A percentile compares a stretch with the other conserved stretches of the same genome.
Evolutionary conservation across 1,140 invertebrate species (phyloP).

Genomic region (Plectrocnemia conspersa): DNA sequence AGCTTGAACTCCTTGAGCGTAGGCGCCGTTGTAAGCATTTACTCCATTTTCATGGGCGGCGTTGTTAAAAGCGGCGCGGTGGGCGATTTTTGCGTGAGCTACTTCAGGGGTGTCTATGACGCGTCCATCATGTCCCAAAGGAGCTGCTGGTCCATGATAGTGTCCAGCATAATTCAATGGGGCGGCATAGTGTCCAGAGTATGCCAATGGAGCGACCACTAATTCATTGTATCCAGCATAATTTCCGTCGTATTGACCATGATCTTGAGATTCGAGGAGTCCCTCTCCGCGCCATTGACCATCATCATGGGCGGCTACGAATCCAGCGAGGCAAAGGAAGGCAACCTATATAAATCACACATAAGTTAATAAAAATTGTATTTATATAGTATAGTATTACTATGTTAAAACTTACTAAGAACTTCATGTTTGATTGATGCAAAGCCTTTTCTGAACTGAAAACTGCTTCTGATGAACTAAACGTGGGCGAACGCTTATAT

Average conservation of each 20-base stretch:
- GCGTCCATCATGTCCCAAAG: conserved; percentile 14
- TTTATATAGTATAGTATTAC: too few species aligned
- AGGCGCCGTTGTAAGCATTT: not conserved
- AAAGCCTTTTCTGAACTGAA: conserved; percentile 22
- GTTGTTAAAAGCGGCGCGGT: conserved; percentile 38
- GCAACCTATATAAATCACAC: not conserved
- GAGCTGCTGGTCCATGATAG: not conserved
- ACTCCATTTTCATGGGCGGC: conserved; percentile 46
- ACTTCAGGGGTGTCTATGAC: conserved; percentile 16
- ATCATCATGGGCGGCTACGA: conserved; percentile 12
- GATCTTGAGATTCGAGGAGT: conserved; percentile 8
- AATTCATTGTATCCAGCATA: too few species aligned
- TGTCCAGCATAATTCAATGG: not conserved
- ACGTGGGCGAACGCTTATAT: too few species aligned
- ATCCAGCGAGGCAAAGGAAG: conserved; percentile 11
- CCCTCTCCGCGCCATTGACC: conserved; percentile 5
- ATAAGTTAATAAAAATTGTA: not conserved
- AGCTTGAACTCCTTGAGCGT: not conserved
- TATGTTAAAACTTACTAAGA: conserved; percentile 11
- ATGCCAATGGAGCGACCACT: too few species aligned
- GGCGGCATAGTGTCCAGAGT: too few species aligned
- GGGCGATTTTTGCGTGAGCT: conserved; percentile 18
- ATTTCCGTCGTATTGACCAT: too few species aligned
- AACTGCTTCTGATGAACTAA: conserved; percentile 22
- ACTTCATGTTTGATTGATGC: conserved; percentile 9